A percentile compares a stretch with the other conserved stretches of the same genome.
Evolutionary conservation across 2,113 vertebrate species (phyloP).

Genomic region (Centropus bengalensis): DNA sequence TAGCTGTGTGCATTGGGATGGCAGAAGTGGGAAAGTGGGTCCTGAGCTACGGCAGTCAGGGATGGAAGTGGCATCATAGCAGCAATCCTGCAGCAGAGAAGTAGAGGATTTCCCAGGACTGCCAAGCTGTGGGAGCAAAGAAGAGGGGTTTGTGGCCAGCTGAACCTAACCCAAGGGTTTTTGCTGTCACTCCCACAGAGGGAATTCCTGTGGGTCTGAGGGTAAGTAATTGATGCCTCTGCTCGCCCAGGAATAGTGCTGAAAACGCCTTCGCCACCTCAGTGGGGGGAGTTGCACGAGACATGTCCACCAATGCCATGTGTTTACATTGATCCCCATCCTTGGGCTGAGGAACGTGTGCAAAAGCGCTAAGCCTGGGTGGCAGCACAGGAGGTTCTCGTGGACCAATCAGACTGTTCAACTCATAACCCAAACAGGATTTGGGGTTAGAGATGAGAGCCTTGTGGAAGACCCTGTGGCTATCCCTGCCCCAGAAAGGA

Average conservation of each 20-base stretch:
- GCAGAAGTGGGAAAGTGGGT: background rate
- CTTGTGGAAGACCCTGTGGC: background rate
- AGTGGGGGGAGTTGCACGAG: background rate
- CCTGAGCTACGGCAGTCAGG: fast-evolving
- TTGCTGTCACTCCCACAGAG: background rate
- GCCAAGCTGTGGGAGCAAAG: background rate
- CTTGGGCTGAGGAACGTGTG: fast-evolving
- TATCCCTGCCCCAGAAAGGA: background rate
- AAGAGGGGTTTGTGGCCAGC: background rate
- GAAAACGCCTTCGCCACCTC: background rate
- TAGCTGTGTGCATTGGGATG: fast-evolving
- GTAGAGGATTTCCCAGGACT: background rate
- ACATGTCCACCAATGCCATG: fast-evolving
- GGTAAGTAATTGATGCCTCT: fast-evolving
- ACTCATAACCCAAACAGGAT: background rate
- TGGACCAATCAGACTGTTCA: background rate
- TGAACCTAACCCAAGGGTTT: background rate
- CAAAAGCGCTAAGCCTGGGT: fast-evolving
- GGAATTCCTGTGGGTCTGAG: fast-evolving
- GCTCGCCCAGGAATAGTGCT: background rate
- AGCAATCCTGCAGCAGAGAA: background rate
- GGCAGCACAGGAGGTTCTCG: fast-evolving
- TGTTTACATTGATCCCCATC: background rate
- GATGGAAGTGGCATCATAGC: background rate
- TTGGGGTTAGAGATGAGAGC: background rate